phyloP scores from a whole-genome alignment of 2,797 vertebrate genomes.

The Aeoliscus strigatus region DNA sequence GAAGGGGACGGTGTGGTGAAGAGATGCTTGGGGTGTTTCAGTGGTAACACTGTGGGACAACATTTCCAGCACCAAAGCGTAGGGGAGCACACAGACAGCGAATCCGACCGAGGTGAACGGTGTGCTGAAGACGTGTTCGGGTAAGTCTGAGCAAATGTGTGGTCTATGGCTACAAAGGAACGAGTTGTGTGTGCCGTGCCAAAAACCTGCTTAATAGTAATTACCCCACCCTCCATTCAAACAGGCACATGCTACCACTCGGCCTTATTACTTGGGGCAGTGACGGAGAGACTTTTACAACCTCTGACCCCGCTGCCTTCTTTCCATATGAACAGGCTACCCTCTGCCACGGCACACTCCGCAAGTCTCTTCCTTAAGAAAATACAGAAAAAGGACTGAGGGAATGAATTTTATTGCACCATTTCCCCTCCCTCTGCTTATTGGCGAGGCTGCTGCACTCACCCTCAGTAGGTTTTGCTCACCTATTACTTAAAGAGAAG shows the following conservation, averaged over 20 bases:
- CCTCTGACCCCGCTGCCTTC: constrained; percentile 52
- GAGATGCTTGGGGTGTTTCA: constrained; percentile 40
- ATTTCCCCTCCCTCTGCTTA: constrained; percentile 48
- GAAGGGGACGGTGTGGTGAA: constrained; percentile 40
- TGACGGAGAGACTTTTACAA: constrained; percentile 58
- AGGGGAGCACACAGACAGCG: constrained; percentile 31
- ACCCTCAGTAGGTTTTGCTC: constrained; percentile 31
- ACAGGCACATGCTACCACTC: constrained; percentile 57
- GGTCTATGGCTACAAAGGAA: constrained; percentile 38
- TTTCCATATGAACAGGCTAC: constrained; percentile 58
- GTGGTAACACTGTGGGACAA: constrained; percentile 38
- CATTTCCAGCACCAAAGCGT: constrained; percentile 26
- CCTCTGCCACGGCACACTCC: constrained; percentile 56
- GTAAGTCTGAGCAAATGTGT: constrained; percentile 57
- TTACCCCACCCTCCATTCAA: constrained; percentile 68
- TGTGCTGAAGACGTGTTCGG: constrained; percentile 47
- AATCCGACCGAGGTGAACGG: constrained; percentile 40
- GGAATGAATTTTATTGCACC: constrained; percentile 62
- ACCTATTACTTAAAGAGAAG: constrained; percentile 53
- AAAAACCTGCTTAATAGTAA: constrained; percentile 62
- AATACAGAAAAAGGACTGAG: constrained; percentile 38
- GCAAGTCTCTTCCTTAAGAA: constrained; percentile 31
- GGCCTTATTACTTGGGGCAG: constrained; percentile 51
- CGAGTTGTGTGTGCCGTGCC: constrained; percentile 22
- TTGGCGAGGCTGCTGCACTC: constrained; percentile 42